A percentile compares a stretch with the other conserved stretches of the same genome.
Evolutionary conservation across 2,797 vertebrate genomes (phyloP).

Genomic region (Sebastes aleutianus): DNA sequence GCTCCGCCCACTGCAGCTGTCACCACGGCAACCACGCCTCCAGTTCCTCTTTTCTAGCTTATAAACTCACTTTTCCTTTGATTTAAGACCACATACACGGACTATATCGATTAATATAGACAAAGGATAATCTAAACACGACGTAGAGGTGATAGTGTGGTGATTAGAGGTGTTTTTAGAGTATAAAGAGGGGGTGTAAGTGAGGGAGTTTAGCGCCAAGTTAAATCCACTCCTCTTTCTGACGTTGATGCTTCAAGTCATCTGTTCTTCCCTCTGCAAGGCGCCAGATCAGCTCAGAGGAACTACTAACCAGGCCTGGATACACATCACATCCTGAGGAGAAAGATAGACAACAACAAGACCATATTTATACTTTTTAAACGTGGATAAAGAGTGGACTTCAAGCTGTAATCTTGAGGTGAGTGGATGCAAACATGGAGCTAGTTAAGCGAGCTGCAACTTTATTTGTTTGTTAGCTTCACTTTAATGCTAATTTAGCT

Average conservation of each 20-base stretch:
- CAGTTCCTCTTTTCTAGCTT: constrained; percentile 44
- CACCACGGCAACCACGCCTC: constrained; percentile 66
- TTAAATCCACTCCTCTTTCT: constrained; percentile 73
- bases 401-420: constrained; percentile 69
- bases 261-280: constrained; percentile 65
- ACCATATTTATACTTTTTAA: not conserved
- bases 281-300: constrained; percentile 79
- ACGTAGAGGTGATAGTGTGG: rapidly evolving
- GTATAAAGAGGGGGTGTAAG: not conserved
- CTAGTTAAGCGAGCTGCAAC: not conserved
- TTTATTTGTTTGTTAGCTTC: not conserved
- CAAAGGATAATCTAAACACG: too few species aligned
- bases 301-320: constrained; percentile 42
- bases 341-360: not conserved
- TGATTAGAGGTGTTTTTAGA: rapidly evolving
- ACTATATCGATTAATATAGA: rapidly evolving
- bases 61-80: constrained; percentile 23
- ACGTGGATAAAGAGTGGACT: constrained; percentile 49
- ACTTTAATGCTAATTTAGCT: not conserved
- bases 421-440: constrained; percentile 7
- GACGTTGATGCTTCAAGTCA: constrained; percentile 69
- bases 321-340: not conserved
- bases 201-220: constrained; percentile 68
- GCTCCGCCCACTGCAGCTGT: constrained; percentile 68
- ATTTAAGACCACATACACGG: rapidly evolving